Percentiles rank a stretch among this genome's conserved stretches.
Conservation (phyloP, 2,888 invertebrate species). For the Congeria kusceri region DNA sequence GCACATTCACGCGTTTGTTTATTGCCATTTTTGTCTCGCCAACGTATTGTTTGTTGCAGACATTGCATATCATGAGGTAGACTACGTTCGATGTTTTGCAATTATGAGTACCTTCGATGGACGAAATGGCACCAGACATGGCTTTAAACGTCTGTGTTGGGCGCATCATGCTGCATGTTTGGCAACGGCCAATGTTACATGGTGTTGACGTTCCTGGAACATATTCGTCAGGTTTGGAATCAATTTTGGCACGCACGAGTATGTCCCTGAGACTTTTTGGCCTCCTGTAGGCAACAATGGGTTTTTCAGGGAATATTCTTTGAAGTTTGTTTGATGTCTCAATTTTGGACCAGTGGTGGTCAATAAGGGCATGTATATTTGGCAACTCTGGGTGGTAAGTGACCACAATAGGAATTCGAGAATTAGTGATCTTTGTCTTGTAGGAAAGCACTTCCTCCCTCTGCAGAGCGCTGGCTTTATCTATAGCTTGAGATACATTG, state of each 20-base stretch:
- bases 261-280: slow-evolving; percentile 8
- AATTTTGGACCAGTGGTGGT: slow-evolving; percentile 8
- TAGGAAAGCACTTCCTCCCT: not conserved
- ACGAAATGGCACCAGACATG: too few relatives aligned
- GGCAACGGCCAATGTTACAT: not conserved
- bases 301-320: slow-evolving; percentile 2
- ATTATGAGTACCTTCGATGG: too few relatives aligned
- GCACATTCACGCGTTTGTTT: not conserved
- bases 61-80: slow-evolving; percentile 1
- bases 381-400: not conserved
- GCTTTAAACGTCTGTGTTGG: too few relatives aligned
- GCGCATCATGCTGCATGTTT: slow-evolving; percentile 3
- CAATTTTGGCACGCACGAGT: slow-evolving; percentile 1
- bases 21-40: not conserved
- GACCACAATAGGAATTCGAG: slow-evolving; percentile 6
- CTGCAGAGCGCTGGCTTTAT: not conserved
- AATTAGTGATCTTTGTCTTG: not conserved
- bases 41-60: not conserved
- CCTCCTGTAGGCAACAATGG: slow-evolving; percentile 7
- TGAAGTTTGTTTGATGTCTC: not conserved
- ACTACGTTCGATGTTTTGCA: slow-evolving; percentile 8
- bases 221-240: not conserved
- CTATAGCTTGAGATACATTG: not conserved
- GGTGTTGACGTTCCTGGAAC: not conserved
- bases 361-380: not conserved